Conservation (phyloP, 2,888 invertebrate species). For the Luperina testacea region DNA sequence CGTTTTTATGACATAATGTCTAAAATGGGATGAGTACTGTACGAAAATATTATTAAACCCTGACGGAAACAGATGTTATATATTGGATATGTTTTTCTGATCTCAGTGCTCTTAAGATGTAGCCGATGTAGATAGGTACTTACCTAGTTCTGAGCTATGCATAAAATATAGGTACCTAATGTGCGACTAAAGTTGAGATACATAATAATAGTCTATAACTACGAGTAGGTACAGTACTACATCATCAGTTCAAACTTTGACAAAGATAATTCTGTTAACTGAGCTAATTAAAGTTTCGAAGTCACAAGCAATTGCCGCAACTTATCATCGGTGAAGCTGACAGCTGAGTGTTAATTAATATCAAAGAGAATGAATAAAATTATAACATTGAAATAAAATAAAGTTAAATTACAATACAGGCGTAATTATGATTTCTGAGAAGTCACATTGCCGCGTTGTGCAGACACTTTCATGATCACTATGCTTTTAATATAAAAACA, state of each 20-base stretch:
- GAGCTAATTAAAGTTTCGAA: slow-evolving; percentile 44
- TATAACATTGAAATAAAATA: neutral
- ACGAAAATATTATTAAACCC: neutral
- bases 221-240: neutral
- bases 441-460: neutral
- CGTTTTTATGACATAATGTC: slow-evolving; percentile 27
- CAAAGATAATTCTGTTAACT: slow-evolving; percentile 32
- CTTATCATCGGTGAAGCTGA: slow-evolving; percentile 18
- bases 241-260: slow-evolving; percentile 25
- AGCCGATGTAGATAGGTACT: neutral
- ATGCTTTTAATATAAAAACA: neutral
- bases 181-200: neutral
- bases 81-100: slow-evolving; percentile 18
- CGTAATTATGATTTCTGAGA: neutral
- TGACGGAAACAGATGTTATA: neutral
- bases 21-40: slow-evolving; percentile 6
- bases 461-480: neutral
- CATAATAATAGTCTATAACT: neutral
- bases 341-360: slow-evolving; percentile 17
- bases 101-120: slow-evolving; percentile 1
- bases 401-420: neutral
- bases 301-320: slow-evolving; percentile 33
- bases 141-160: neutral
- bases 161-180: neutral
- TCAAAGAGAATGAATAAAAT: slow-evolving; percentile 15